Evolutionary conservation across 30 jellyfish, hydroid and myxozoan species (phyloP), one percentile per base, ranked within the genome.

Genomic region (Hydractinia echinata): DNA sequence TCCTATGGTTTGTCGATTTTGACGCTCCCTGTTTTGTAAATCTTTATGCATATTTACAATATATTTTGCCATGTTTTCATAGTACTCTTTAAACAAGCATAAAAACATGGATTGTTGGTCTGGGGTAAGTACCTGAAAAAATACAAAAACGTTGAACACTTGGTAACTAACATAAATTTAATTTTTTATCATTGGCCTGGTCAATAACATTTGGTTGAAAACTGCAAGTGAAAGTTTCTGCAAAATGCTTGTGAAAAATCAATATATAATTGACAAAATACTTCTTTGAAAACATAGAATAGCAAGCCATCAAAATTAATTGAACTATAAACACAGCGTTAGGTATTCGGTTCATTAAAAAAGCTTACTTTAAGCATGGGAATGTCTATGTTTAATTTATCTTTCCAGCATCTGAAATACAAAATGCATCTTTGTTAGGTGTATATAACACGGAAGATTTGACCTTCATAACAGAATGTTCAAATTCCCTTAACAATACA

Each of bases 1-100:
- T 89, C 97, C 97, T 13, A 91, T 86, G 0, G 96, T 91, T 53
- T 91, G 97, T 66, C 95, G 84, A 82, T 91, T 91, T 69, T 91
- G 97, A 70, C 86, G 83, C 64, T 91, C 97, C 67, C 97, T 77
- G 83, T 91, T 91, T 73, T 91, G 97, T 62, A 91, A 67, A 15
- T 84, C 79, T 70, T 91, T 91, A 87, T 91, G 97, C 18, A 81
- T 87, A 14, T 53, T 60, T 7, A 83, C 80, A 16, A 91, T 71
- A 82, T 83, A 95, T 69, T 82, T 76, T 18, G 90, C 83, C 86
- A 91, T 82, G 30, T 88, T 81, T 53, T 86, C 95, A 64, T 86
- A 91, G 78, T 91, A 91, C 21, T 82, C 97, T 64, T 80, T 83
- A 55, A 91, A 83, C 60, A 84, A 61, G 19, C 92, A 89, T 64